Percentiles rank a stretch among this genome's conserved stretches.
Conservation (phyloP, 1,140 invertebrate genomes). For the Ips typographus region DNA sequence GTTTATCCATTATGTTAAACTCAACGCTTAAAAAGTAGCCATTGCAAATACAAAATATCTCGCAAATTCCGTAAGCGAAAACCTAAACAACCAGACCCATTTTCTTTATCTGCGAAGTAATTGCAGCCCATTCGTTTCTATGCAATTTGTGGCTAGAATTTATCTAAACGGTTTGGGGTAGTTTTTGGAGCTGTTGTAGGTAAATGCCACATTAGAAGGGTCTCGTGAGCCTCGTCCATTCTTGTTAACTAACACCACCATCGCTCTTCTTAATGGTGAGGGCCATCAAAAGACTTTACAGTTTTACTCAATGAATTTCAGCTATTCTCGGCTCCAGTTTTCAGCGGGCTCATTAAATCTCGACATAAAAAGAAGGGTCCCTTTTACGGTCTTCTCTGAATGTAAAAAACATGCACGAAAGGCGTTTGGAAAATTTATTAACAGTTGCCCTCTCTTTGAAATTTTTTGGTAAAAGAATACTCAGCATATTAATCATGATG, state of each 20-base stretch:
- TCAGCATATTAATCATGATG: conserved; percentile 6
- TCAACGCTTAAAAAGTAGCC: too few species aligned
- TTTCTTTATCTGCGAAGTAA: conserved; percentile 6
- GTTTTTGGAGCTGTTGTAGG: not conserved
- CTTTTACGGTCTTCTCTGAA: not conserved
- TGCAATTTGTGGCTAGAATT: conserved; percentile 2
- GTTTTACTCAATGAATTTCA: not conserved
- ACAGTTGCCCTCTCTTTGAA: conserved; percentile 5
- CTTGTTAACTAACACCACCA: not conserved
- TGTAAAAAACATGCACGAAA: conserved; percentile 2
- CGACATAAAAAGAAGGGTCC: conserved; percentile 1
- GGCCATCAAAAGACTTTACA: not conserved
- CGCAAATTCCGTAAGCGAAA: not conserved
- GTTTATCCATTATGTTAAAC: too few species aligned
- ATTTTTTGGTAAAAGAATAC: conserved; percentile 4
- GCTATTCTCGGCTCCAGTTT: not conserved
- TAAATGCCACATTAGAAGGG: not conserved
- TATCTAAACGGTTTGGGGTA: not conserved
- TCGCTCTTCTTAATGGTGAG: not conserved
- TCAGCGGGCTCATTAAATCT: not conserved
- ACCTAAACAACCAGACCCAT: conserved; percentile 2
- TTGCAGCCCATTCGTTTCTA: conserved; percentile 2
- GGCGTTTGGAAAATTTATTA: conserved; percentile 7
- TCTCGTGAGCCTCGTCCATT: not conserved
- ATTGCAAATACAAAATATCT: not conserved